These are phyloP conservation scores for Dolichomitus sp. DNA, from an alignment of 2,888 invertebrate species.

Conservation along the genomic window DNA sequence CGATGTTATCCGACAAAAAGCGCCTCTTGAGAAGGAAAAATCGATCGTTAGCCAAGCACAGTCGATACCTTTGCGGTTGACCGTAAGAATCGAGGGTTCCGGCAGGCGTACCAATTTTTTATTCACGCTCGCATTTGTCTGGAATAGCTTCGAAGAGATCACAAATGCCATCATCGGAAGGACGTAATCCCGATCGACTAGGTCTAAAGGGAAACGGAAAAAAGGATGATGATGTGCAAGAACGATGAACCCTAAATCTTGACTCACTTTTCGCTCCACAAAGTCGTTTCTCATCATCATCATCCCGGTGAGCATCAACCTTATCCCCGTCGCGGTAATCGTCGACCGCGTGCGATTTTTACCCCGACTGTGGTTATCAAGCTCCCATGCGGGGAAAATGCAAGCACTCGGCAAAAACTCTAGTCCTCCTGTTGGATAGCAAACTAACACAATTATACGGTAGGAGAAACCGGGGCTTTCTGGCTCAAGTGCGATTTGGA, in stretches of 20 bases:
- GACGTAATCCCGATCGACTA: not conserved
- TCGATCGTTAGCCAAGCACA: conserved; percentile 32
- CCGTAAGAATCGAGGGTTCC: conserved; percentile 54
- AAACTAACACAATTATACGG: not conserved
- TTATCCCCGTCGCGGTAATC: conserved; percentile 14
- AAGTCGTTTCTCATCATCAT: conserved; percentile 34
- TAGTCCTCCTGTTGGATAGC: too few species aligned
- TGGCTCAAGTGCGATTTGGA: not conserved
- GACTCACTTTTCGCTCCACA: not conserved
- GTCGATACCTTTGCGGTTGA: conserved; percentile 51
- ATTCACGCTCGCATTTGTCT: conserved; percentile 40
- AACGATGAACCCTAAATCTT: conserved; percentile 18
- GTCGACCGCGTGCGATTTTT: conserved; percentile 26
- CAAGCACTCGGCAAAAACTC: conserved; percentile 19
- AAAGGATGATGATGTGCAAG: conserved; percentile 6
- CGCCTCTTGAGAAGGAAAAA: conserved; percentile 19
- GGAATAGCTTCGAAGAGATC: not conserved
- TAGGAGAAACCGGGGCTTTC: not conserved
- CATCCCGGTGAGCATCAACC: conserved; percentile 15
- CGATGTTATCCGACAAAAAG: conserved; percentile 23
- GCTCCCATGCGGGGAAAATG: conserved; percentile 22
- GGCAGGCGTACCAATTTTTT: conserved; percentile 58
- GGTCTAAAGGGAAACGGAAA: not conserved
- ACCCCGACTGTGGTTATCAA: conserved; percentile 1
- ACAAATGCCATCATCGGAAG: conserved; percentile 1